Conservation (phyloP, 2,797 vertebrate species). For the Microctenopoma steveboyesi region DNA sequence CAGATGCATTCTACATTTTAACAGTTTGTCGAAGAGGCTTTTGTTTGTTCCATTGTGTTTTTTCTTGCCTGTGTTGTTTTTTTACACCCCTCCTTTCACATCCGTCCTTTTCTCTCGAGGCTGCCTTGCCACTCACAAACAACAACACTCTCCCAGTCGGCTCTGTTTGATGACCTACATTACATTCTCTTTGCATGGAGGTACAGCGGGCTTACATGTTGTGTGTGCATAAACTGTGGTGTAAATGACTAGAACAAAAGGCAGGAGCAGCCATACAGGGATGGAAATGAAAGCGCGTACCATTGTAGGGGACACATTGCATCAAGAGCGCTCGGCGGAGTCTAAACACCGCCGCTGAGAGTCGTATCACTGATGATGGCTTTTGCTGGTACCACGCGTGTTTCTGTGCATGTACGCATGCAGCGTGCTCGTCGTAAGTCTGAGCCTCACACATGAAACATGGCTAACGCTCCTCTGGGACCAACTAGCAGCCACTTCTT, state of each 20-base stretch:
- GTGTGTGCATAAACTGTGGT: conserved; percentile 73
- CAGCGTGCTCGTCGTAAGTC: conserved; percentile 38
- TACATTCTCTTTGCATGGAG: conserved; percentile 79
- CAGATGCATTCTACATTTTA: conserved; percentile 74
- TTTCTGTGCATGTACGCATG: conserved; percentile 29
- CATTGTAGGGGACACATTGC: conserved; percentile 63
- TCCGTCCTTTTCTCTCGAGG: conserved; percentile 72
- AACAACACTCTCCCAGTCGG: conserved; percentile 72
- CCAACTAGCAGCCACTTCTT: conserved; percentile 62
- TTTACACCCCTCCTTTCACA: conserved; percentile 61
- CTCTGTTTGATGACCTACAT: conserved; percentile 84
- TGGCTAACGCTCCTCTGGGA: conserved; percentile 67
- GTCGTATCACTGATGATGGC: conserved; percentile 61
- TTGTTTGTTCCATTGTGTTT: conserved; percentile 82
- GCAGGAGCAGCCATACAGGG: conserved; percentile 62
- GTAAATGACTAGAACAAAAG: conserved; percentile 78
- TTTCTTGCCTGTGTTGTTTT: conserved; percentile 51
- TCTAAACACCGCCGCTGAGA: conserved; percentile 69
- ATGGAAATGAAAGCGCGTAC: conserved; percentile 70
- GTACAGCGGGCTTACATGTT: conserved; percentile 75
- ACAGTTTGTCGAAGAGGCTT: conserved; percentile 79
- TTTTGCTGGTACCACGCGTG: conserved; percentile 18
- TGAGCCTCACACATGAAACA: conserved; percentile 68
- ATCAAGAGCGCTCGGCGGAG: conserved; percentile 65
- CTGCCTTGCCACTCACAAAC: conserved; percentile 71